Conservation (phyloP, 2,888 invertebrate species). For the Abrostola tripartita region DNA sequence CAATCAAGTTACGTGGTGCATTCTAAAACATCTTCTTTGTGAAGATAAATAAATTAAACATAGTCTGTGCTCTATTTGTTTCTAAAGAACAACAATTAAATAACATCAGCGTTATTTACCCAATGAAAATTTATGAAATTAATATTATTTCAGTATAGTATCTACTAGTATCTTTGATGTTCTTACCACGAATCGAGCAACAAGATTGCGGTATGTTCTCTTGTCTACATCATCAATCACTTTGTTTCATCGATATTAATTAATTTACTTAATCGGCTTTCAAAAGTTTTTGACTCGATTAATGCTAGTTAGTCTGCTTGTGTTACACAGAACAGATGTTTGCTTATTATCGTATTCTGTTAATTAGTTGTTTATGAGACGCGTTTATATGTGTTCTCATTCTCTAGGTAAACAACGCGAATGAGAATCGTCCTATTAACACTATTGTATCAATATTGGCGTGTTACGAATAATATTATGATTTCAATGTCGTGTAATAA, state of each 20-base stretch:
- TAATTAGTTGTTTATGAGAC: slow-evolving; percentile 39
- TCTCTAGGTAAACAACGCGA: slow-evolving; percentile 19
- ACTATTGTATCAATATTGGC: slow-evolving; percentile 18
- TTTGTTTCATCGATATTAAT: slow-evolving; percentile 45
- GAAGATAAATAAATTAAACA: too few species aligned
- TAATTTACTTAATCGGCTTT: slow-evolving; percentile 35
- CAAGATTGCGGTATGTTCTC: slow-evolving; percentile 8
- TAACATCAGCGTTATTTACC: too few species aligned
- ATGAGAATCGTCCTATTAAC: slow-evolving; percentile 31
- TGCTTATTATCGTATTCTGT: slow-evolving; percentile 27
- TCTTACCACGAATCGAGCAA: neutral
- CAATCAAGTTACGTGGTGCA: too few species aligned
- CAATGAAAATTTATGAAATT: neutral
- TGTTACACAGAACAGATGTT: slow-evolving; percentile 24
- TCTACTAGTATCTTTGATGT: neutral
- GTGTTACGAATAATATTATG: neutral
- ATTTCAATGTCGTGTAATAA: neutral
- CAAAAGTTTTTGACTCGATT: slow-evolving; percentile 41
- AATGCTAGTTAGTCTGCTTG: slow-evolving; percentile 29
- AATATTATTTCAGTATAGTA: neutral
- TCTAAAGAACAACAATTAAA: too few species aligned
- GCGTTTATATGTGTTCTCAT: slow-evolving; percentile 15
- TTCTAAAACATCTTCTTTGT: too few species aligned
- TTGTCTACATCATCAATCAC: slow-evolving; percentile 38
- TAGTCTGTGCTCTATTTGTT: too few species aligned